phyloP scores from a whole-genome alignment of 1,140 invertebrate species.

The Drosophila equinoxialis region DNA sequence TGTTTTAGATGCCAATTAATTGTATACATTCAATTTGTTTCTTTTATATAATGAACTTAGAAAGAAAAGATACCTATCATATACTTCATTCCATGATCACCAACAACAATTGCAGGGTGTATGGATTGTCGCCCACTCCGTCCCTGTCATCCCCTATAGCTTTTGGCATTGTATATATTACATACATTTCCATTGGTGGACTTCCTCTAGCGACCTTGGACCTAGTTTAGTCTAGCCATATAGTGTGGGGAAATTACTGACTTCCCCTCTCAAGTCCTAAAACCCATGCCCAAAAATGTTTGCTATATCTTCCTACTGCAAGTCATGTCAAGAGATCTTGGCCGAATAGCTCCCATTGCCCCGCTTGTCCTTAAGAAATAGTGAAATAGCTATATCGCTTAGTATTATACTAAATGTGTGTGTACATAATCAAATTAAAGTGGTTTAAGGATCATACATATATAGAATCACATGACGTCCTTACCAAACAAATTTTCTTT shows the following conservation, averaged over 20 bases:
- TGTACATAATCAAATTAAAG: neutral
- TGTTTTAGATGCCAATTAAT: neutral
- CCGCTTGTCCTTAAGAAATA: neutral
- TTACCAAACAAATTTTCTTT: too few relatives aligned
- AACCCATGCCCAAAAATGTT: neutral
- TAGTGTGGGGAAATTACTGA: neutral
- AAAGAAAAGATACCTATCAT: neutral
- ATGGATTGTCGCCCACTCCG: too few relatives aligned
- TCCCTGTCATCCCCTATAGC: neutral
- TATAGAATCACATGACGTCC: too few relatives aligned
- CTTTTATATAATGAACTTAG: neutral
- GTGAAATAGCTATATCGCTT: neutral
- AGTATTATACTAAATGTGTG: neutral
- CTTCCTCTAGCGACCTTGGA: neutral
- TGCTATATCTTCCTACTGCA: neutral
- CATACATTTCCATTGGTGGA: neutral
- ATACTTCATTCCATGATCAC: neutral
- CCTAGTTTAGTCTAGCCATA: neutral
- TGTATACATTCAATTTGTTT: neutral
- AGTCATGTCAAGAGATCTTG: too few relatives aligned
- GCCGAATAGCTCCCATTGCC: neutral
- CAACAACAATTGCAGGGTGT: too few relatives aligned
- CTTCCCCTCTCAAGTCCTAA: too few relatives aligned
- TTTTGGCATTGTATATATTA: constrained; percentile 1
- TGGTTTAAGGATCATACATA: neutral